Evolutionary conservation across 1,140 invertebrate species (phyloP), one percentile per base, ranked within the genome.

Genomic region (Scaptomyza montana): DNA sequence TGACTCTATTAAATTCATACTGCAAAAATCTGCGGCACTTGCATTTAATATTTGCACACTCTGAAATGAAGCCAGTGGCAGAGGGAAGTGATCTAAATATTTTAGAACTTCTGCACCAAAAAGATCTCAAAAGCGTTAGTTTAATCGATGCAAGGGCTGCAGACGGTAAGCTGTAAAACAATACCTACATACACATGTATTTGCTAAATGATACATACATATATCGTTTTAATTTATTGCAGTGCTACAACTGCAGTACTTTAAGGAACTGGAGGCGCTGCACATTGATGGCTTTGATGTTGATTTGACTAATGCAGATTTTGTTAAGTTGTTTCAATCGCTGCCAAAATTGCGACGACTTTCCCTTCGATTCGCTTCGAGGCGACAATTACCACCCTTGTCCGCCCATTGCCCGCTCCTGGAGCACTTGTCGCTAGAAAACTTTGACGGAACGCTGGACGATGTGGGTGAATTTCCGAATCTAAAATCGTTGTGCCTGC

Each of bases 211-310:
- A 16, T 16, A 16, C 16, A 16, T 16, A 16, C 16, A 16, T 16
- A 8, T 36, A 36, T 6, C 33, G 8, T 36, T 46, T 1, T 1
- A 13, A 10, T 36, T 3, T 16, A 1, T 66, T 74, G 8, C 28
- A 86, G 82, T 89, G 1, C 39, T 63, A 4, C 61, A 87, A 13
- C 12, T 87, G 19, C 50, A 62, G 9, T 12, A 74, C 6, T 89
- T 79, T 33, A n/a, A 2, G 1, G 25, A 67, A 5, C 51, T 87
- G 25, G 47, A 89, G 10, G 49, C 62, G 7, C 53, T 87, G 30
- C 65, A 89, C 25, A 43, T 87, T 49, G 84, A 87, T 71, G 82
- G 84, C 10, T 50, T 82, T 2, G 84, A 87, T 39, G 33, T 51
- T 2, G 63, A 49, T 30, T 57, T 89, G 2, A 49, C 30, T 8